These are phyloP conservation scores for Stenchaetothrips biformis DNA, from an alignment of 2,888 invertebrate species.

Conservation along the genomic window DNA sequence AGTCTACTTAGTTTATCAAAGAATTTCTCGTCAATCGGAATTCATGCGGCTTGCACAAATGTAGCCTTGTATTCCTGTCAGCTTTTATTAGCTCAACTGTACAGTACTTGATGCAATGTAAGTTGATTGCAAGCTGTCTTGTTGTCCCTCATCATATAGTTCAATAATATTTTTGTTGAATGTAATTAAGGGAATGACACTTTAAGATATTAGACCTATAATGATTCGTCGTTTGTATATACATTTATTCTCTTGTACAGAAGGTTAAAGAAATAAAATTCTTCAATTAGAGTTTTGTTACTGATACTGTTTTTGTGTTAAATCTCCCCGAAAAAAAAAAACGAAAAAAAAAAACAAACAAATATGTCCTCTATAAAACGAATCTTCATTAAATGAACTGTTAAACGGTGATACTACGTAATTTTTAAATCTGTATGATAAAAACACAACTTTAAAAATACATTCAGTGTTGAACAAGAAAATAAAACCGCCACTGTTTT, in stretches of 20 bases:
- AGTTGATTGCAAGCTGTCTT: slow-evolving; percentile 13
- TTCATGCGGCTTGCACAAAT: background rate
- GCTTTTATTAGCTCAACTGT: slow-evolving; percentile 11
- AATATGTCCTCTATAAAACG: background rate
- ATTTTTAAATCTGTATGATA: slow-evolving; percentile 8
- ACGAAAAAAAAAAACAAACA: background rate
- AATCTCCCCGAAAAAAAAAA: background rate
- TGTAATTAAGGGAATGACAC: background rate
- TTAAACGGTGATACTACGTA: slow-evolving; percentile 13
- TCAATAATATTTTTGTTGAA: slow-evolving; percentile 22
- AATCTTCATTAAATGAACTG: background rate
- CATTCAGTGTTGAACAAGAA: slow-evolving; percentile 10
- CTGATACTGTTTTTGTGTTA: slow-evolving; percentile 4
- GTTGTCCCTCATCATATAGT: slow-evolving; percentile 15
- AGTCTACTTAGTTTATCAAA: background rate
- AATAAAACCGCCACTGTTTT: background rate
- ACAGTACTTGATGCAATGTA: background rate
- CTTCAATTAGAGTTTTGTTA: slow-evolving; percentile 15
- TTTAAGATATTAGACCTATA: background rate
- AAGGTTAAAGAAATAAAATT: background rate
- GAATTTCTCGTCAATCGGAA: background rate
- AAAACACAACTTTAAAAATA: background rate
- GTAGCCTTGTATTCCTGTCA: slow-evolving; percentile 20
- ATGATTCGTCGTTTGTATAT: background rate
- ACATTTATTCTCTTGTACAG: slow-evolving; percentile 9